A percentile compares a stretch with the other conserved stretches of the same genome.
Evolutionary conservation across 2,113 vertebrate genomes (phyloP).

Genomic region (Aptenodytes forsteri): DNA sequence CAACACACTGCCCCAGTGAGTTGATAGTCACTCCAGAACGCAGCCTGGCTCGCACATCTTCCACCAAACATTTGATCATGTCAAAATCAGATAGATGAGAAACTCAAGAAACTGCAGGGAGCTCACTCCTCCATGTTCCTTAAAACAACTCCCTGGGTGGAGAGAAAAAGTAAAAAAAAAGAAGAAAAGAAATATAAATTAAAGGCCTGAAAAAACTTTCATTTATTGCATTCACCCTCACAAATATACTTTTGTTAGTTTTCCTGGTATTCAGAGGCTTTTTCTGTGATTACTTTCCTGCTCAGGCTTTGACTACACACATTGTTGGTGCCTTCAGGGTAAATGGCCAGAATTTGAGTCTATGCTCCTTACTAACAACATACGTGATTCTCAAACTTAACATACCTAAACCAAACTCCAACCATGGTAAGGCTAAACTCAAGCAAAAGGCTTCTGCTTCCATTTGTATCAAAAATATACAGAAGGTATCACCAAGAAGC

Average conservation of each 20-base stretch:
- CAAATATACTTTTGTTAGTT: background rate
- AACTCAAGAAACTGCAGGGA: background rate
- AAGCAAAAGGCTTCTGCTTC: background rate
- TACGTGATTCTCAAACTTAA: background rate
- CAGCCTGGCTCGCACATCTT: conserved; percentile 83
- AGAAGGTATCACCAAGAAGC: background rate
- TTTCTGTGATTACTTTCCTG: background rate
- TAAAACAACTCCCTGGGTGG: background rate
- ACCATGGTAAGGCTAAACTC: rapidly evolving
- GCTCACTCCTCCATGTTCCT: background rate
- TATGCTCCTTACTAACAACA: background rate
- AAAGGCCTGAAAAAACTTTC: background rate
- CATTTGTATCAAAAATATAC: rapidly evolving
- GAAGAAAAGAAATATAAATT: background rate
- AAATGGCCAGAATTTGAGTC: background rate
- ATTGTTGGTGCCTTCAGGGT: background rate
- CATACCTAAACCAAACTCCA: background rate
- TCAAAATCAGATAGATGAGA: background rate
- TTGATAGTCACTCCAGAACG: conserved; percentile 87
- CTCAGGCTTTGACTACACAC: background rate
- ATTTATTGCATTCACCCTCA: background rate
- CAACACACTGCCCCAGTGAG: conserved; percentile 89
- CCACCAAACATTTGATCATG: conserved; percentile 87
- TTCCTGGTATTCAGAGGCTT: background rate
- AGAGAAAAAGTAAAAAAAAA: background rate